Evolutionary conservation across 2,888 invertebrate genomes (phyloP), one percentile per base, ranked within the genome.

Genomic region (Agrenia bidenticulata): DNA sequence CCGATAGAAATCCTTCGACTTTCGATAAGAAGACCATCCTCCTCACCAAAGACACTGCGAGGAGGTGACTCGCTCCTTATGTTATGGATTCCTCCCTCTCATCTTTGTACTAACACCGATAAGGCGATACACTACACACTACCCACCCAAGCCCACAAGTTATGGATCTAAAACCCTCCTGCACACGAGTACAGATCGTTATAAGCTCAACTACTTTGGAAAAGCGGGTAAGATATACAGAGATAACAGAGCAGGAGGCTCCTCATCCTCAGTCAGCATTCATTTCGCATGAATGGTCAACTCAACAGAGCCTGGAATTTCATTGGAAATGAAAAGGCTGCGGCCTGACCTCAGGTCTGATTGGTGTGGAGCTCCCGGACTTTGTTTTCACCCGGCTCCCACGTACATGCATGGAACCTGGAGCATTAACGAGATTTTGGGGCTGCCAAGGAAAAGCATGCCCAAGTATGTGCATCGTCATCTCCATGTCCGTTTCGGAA

Each of bases 1-100:
- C 60, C 60, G 60, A 60, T 49, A 32, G 56, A 32, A 56, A 1
- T 9, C 37, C 32, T 51, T 60, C 26, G 21, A 45, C 4, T 32
- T 32, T 32, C 32, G 60, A 50, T 50, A 49, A 27, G 24, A 15
- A 45, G n/a, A 5, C 4, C 9, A 15, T 39, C 39, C 19, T 19
- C 15, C 45, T 9, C 9, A 5, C 45, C 19, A 32, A 32, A 32
- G 32, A 4, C 11, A 4, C 32, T 11, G n/a, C n/a, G n/a, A n/a
- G n/a, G n/a, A n/a, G n/a, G 9, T 45, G 45, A 45, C 45, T 45
- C 15, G 5, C 45, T 45, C 45, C 45, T 17, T 45, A 45, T 45
- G 45, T 45, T 45, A 11, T 39, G 7, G 15, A 17, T 15, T 45
- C n/a, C 45, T 15, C 15, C n/a, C 45, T 19, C n/a, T 45, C 45